Evolutionary conservation across 2,888 invertebrate genomes (phyloP).

Genomic region (Macrosiphum euphorbiae): DNA sequence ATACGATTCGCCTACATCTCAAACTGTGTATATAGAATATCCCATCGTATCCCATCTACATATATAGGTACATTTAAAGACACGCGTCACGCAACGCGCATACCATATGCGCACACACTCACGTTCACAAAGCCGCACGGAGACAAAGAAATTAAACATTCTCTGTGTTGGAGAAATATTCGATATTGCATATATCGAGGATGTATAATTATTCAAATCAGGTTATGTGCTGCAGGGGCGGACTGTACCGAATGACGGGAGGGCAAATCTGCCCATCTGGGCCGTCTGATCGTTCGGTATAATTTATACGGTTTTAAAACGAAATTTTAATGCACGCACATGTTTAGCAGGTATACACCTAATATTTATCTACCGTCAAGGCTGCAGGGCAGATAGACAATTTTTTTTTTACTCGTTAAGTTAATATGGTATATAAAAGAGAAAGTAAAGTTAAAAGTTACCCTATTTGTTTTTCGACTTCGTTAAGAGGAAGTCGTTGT

Average conservation of each 20-base stretch:
- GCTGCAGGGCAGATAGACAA: neutral
- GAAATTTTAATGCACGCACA: neutral
- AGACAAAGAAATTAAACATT: neutral
- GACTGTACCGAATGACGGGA: neutral
- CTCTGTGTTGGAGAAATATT: neutral
- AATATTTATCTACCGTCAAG: neutral
- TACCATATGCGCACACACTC: slow-evolving; percentile 10
- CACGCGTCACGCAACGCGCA: neutral
- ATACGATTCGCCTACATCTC: neutral
- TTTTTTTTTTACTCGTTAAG: neutral
- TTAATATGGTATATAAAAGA: neutral
- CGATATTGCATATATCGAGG: slow-evolving; percentile 12
- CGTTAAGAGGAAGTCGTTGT: too few relatives aligned
- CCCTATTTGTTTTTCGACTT: neutral
- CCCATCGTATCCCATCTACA: neutral
- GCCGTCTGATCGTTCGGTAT: neutral
- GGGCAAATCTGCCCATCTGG: neutral
- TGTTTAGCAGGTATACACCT: neutral
- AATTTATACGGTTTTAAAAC: neutral
- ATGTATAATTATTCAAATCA: slow-evolving; percentile 9
- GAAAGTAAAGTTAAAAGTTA: neutral
- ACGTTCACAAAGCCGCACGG: neutral
- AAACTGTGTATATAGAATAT: neutral
- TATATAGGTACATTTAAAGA: neutral
- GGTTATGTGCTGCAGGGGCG: neutral